Percentiles rank a stretch among this genome's conserved stretches.
Evolutionary conservation across 1,140 invertebrate genomes (phyloP).

Genomic region (Stegodyphus mimosarum): DNA sequence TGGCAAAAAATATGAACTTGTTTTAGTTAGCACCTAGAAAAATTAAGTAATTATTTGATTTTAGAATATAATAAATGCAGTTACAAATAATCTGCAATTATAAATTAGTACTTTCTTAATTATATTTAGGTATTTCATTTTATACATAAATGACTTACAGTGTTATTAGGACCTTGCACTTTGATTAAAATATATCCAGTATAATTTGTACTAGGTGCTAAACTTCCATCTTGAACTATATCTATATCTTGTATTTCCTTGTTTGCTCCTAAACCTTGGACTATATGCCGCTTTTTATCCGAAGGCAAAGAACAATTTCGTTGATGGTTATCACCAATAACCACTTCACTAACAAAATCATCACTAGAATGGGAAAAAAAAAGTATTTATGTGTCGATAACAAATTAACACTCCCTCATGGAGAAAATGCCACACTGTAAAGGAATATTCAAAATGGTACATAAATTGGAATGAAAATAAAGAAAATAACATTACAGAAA

Average conservation of each 20-base stretch:
- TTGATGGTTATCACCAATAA: slow-evolving; percentile 61
- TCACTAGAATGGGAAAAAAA: slow-evolving; percentile 52
- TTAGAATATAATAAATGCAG: neutral
- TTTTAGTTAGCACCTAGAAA: slow-evolving; percentile 55
- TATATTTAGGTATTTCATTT: too few species aligned
- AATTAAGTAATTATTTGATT: slow-evolving; percentile 6
- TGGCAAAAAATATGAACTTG: slow-evolving; percentile 62
- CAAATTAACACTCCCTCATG: slow-evolving; percentile 36
- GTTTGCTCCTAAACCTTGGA: slow-evolving; percentile 19
- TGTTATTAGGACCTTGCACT: slow-evolving; percentile 61
- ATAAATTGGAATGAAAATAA: neutral
- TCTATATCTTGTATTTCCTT: slow-evolving; percentile 25
- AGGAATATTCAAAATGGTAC: neutral
- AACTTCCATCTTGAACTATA: slow-evolving; percentile 65
- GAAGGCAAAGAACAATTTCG: slow-evolving; percentile 36
- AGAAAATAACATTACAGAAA: neutral
- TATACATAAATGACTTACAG: too few species aligned
- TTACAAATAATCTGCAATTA: too few species aligned
- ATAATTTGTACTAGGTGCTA: slow-evolving; percentile 64
- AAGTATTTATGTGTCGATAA: neutral
- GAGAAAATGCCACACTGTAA: neutral
- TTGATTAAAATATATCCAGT: slow-evolving; percentile 63
- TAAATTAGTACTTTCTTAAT: too few species aligned
- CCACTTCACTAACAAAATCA: slow-evolving; percentile 61
- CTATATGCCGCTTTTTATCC: slow-evolving; percentile 46